Conservation (phyloP, 1,140 invertebrate species). For the Hypothenemus hampei region DNA sequence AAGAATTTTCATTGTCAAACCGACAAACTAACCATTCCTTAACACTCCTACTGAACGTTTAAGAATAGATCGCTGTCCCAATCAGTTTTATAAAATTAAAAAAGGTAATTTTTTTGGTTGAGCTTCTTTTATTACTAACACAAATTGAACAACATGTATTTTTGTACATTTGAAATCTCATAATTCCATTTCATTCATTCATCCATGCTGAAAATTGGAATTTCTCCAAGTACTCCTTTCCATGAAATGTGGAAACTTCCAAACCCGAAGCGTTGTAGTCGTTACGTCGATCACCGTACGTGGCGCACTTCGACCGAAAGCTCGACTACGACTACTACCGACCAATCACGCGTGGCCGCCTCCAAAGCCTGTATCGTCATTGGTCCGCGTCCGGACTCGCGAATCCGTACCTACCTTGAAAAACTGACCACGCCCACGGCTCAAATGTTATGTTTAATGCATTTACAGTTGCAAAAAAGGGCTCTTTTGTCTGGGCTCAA, state of each 20-base stretch:
- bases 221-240: too few relatives aligned
- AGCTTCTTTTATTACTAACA: too few relatives aligned
- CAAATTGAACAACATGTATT: too few relatives aligned
- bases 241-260: background rate
- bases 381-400: conserved; percentile 24
- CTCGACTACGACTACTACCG: conserved; percentile 2
- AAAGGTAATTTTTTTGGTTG: too few relatives aligned
- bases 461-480: conserved; percentile 37
- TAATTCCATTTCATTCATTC: too few relatives aligned
- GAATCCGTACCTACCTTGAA: conserved; percentile 34
- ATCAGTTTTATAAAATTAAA: too few relatives aligned
- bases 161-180: too few relatives aligned
- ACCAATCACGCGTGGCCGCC: conserved; percentile 24
- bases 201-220: too few relatives aligned
- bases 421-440: conserved; percentile 29
- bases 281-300: conserved; percentile 16
- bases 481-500: conserved; percentile 35
- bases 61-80: too few relatives aligned
- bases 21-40: too few relatives aligned
- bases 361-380: conserved; percentile 16
- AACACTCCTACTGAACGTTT: too few relatives aligned
- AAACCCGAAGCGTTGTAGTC: background rate
- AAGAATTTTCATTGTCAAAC: too few relatives aligned
- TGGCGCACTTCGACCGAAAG: conserved; percentile 3
- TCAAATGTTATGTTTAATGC: conserved; percentile 39